Evolutionary conservation across 1,140 invertebrate species (phyloP), one percentile per base, ranked within the genome.

Genomic region (Asbolus verrucosus): DNA sequence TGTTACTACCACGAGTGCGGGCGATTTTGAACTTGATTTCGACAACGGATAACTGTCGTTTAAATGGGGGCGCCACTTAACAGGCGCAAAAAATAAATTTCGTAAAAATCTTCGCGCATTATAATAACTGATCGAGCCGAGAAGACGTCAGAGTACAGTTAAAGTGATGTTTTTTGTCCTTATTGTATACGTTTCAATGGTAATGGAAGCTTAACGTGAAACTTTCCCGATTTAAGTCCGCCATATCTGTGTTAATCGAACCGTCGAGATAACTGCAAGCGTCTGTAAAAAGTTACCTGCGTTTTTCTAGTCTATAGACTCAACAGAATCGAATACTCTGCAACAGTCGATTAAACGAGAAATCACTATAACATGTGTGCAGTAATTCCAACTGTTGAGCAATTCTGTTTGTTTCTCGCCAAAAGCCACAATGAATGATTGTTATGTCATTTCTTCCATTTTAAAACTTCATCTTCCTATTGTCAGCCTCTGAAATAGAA

Each of bases 101-200:
- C n/a, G n/a, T n/a, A n/a, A n/a, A n/a, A n/a, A n/a, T n/a, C n/a
- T n/a, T n/a, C n/a, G n/a, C 27, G 27, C 27, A 30, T 30, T 30
- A 27, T 54, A 8, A 27, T 27, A 27, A 54, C 27, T 27, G 46
- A 54, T 54, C 11, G 21, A 54, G 19, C 15, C 21, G 41, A 14
- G 46, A 54, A 54, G 1, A 54, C 11, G 19, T 27, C 19, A 54
- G n/a, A 24, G 46, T 27, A 54, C 46, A 54, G 46, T 54, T 54
- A 54, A 3, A 4, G 27, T 4, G 9, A 8, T 36, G 9, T 43
- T 15, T 43, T 43, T 43, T 43, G 15, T 43, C 4, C 11, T n/a
- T n/a, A n/a, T n/a, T n/a, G n/a, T n/a, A n/a, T n/a, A n/a, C 33
- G 27, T 5, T 30, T 4, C 9, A 5, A 30, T 30, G 27, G 27